Evolutionary conservation across 2,797 vertebrate genomes (phyloP).

Genomic region (Platalea minor): DNA sequence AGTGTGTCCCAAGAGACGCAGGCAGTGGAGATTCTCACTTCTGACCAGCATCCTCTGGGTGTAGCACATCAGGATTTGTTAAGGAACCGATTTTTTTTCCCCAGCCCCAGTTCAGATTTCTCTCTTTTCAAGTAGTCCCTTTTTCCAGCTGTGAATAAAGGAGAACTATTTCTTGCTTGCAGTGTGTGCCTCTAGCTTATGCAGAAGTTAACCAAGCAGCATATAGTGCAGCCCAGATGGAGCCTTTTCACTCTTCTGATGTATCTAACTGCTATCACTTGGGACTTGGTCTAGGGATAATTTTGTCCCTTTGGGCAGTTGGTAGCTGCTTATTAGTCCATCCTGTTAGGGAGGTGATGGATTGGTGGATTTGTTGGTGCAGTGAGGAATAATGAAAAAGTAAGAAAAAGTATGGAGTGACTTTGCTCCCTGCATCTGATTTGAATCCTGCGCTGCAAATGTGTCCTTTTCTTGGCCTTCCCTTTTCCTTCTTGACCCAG

Average conservation of each 20-base stretch:
- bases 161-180: neutral
- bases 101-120: neutral
- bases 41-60: neutral
- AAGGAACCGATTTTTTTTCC: neutral
- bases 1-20: accelerated
- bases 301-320: neutral
- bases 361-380: neutral
- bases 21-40: neutral
- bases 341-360: neutral
- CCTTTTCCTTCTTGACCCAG: neutral
- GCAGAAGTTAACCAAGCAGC: accelerated
- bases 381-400: neutral
- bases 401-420: neutral
- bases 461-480: neutral
- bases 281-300: neutral
- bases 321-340: neutral
- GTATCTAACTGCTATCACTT: neutral
- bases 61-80: neutral
- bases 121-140: neutral
- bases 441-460: neutral
- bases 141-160: neutral
- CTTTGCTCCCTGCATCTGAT: neutral
- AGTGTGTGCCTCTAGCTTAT: neutral
- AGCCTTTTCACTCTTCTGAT: neutral
- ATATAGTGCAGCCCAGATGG: neutral